Base-by-base conservation (phyloP, 2,888 invertebrate species). In the Amphipoea lucens region DNA sequence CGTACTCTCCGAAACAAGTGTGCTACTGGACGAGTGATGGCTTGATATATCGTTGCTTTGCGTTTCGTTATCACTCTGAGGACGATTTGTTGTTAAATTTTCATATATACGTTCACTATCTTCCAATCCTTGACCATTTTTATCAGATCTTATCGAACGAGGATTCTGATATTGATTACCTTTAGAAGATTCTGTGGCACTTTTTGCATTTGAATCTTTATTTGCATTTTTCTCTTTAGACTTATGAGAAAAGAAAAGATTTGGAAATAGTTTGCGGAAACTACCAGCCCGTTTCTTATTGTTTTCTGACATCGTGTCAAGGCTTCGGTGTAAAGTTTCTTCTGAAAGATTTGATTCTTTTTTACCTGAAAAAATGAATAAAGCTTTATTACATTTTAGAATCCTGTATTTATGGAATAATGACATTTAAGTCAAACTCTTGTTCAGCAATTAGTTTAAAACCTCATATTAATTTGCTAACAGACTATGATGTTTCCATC, bases 181-280 rank as follows among this genome's bases (percentile, higher is more conserved):
- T 84, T 90, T 91, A 71, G 87, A 80, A 51, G 91, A 85, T 75
- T 93, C 91, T 83, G 93, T 93, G n/a, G 72, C 76, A 83, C 74
- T 76, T 90, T 92, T 92, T 20, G 85, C 70, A 77, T 82, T 86
- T 40, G 80, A 82, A 74, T 90, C 89, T 87, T 89, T 91, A 78
- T 83, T 88, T 74, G 87, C 48, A 54, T 81, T 89, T 90, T 95
- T 96, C 69, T 94, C 94, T 89, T 95, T 96, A 9, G 93, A 92
- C 90, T 95, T 96, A 71, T 92, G 91, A 1, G 93, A 92, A 83
- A 94, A 95, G 88, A 96, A 96, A 68, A 96, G 84, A 84, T 90
- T 94, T 23, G 96, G 95, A 82, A 96, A 95, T 84, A 96, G 90
- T 90, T 94, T 96, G 3, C 95, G 92, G 84, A 96, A 96, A 87